Evolutionary conservation across 2,888 invertebrate species (phyloP), one percentile per base, ranked within the genome.

Genomic region (Epirrita christyi): DNA sequence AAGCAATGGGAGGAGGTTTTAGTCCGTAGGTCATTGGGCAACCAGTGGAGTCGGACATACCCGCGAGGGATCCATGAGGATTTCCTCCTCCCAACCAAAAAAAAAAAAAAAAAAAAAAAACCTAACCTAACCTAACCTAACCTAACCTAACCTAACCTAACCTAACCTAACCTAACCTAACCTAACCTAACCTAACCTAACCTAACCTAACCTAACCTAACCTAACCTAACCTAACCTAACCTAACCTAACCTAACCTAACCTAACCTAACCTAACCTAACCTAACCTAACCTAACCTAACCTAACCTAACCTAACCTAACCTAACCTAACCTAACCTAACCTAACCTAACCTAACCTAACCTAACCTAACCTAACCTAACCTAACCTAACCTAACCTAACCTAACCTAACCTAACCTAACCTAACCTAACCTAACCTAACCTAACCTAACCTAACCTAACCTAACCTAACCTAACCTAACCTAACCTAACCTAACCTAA

Each of bases 241-340:
- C 47, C 60, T 67, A 70, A 69, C 69, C 66, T 64, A 69, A 68
- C 71, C 63, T 66, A 71, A 68, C 70, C 21, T 21, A 21, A 21
- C 66, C 63, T 21, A 21, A 21, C 21, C 21, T 21, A 21, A 21
- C 21, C 21, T 21, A 21, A 36, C 36, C 36, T 36, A 36, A 36
- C 36, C 36, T 36, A 36, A 36, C 36, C 36, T 36, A 36, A 36
- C 36, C 36, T 36, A 36, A 36, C 36, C 36, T 4, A 9, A 36
- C 29, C 6, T 29, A 29, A 29, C 9, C 29, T 8, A 29, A 29
- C 29, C 29, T n/a, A 36, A 36, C 36, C 36, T 36, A 36, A 36
- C 36, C 36, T 36, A 36, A 36, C 36, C 36, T 36, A 36, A 36
- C 36, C 36, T 36, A 21, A 21, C 21, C 21, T 21, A 21, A 21